A percentile compares a stretch with the other conserved stretches of the same genome.
Evolutionary conservation across 2,888 invertebrate genomes (phyloP).

Genomic region (Agrotis exclamationis): DNA sequence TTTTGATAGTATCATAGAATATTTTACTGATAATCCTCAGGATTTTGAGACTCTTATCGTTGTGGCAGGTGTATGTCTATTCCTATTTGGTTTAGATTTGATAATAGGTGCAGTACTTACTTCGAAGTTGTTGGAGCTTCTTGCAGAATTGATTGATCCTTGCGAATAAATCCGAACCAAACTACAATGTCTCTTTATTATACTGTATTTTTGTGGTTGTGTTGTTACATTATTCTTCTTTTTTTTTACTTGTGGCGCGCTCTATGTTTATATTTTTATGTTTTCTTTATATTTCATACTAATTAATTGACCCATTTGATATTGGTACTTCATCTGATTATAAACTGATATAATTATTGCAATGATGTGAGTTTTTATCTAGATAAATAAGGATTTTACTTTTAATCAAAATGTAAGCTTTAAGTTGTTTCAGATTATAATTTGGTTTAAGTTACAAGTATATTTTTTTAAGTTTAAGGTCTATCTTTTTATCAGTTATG

Average conservation of each 20-base stretch:
- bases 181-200: neutral
- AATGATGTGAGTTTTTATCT: neutral
- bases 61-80: neutral
- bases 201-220: neutral
- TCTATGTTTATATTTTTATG: neutral
- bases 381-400: neutral
- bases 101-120: neutral
- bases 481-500: neutral
- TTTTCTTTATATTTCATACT: too few species aligned
- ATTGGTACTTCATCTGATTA: neutral
- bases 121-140: neutral
- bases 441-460: neutral
- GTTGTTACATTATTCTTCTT: conserved; percentile 6
- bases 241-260: neutral
- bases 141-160: neutral
- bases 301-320: neutral
- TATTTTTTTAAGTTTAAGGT: neutral
- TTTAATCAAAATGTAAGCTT: neutral
- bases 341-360: neutral
- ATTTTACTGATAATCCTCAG: neutral
- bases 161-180: neutral
- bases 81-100: conserved; percentile 1
- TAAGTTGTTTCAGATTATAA: neutral
- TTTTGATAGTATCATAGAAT: conserved; percentile 7
- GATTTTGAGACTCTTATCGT: conserved; percentile 4